Evolutionary conservation across 2,888 invertebrate genomes (phyloP).

Genomic region (Tachina fera): DNA sequence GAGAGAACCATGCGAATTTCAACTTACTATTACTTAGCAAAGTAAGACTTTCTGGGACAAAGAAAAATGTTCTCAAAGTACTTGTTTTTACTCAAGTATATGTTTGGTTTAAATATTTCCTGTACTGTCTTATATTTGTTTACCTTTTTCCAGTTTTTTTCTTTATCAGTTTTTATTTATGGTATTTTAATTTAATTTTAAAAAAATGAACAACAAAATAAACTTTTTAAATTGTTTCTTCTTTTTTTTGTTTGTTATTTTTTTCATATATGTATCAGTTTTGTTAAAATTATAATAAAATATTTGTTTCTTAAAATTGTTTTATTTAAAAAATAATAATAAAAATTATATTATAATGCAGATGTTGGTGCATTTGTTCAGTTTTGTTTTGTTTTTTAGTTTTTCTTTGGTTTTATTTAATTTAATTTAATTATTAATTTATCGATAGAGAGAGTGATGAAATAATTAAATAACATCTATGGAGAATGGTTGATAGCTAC

Average conservation of each 20-base stretch:
- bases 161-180: slow-evolving; percentile 71
- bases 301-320: slow-evolving; percentile 75
- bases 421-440: slow-evolving; percentile 81
- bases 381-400: slow-evolving; percentile 53
- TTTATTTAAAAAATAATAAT: slow-evolving; percentile 79
- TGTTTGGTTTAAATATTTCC: slow-evolving; percentile 24
- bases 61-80: neutral
- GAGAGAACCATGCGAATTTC: too few relatives aligned
- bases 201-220: slow-evolving; percentile 74
- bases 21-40: too few relatives aligned
- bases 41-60: too few relatives aligned
- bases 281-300: slow-evolving; percentile 72
- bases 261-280: slow-evolving; percentile 66
- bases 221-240: slow-evolving; percentile 71
- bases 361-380: slow-evolving; percentile 79
- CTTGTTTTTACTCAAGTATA: neutral
- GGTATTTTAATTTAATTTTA: slow-evolving; percentile 73
- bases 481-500: slow-evolving; percentile 81
- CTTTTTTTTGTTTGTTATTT: slow-evolving; percentile 66
- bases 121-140: slow-evolving; percentile 44
- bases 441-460: slow-evolving; percentile 81
- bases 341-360: slow-evolving; percentile 80
- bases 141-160: slow-evolving; percentile 49
- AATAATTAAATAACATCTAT: slow-evolving; percentile 79
- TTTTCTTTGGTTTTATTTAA: slow-evolving; percentile 77